phyloP scores from a whole-genome alignment of 1,140 invertebrate genomes.

The Dryas iulia region DNA sequence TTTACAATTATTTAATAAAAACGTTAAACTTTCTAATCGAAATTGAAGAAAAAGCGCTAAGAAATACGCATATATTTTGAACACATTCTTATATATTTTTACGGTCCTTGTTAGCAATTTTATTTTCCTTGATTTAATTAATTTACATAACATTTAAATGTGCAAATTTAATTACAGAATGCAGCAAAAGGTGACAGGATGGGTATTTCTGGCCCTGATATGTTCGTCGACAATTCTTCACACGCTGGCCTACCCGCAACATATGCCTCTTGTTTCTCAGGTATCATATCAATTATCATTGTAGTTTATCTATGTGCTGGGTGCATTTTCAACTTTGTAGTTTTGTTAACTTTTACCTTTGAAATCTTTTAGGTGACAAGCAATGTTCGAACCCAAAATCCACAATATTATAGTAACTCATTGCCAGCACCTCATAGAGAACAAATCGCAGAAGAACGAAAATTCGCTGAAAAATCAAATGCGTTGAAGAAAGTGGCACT shows the following conservation, averaged over 20 bases:
- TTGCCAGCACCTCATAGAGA: slow-evolving; percentile 50
- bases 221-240: slow-evolving; percentile 79
- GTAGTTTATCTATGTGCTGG: not conserved
- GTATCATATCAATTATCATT: slow-evolving; percentile 31
- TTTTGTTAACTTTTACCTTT: not conserved
- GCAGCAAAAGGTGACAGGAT: slow-evolving; percentile 77
- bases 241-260: slow-evolving; percentile 81
- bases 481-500: slow-evolving; percentile 91
- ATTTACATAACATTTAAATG: slow-evolving; percentile 32
- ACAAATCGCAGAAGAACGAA: slow-evolving; percentile 81
- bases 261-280: slow-evolving; percentile 73
- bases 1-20: slow-evolving; percentile 43
- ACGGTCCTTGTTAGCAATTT: not conserved
- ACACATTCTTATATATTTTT: not conserved
- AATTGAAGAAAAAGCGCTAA: not conserved
- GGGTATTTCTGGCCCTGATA: slow-evolving; percentile 79
- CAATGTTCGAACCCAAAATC: slow-evolving; percentile 74
- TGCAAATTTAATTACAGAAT: slow-evolving; percentile 51
- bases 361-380: slow-evolving; percentile 63
- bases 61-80: not conserved
- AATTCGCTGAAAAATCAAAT: slow-evolving; percentile 93
- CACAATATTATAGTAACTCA: slow-evolving; percentile 79
- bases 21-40: slow-evolving; percentile 67
- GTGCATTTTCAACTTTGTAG: too few relatives aligned
- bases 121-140: slow-evolving; percentile 15